Conservation (phyloP, 2,888 invertebrate genomes). For the Stomorhina lunata region DNA sequence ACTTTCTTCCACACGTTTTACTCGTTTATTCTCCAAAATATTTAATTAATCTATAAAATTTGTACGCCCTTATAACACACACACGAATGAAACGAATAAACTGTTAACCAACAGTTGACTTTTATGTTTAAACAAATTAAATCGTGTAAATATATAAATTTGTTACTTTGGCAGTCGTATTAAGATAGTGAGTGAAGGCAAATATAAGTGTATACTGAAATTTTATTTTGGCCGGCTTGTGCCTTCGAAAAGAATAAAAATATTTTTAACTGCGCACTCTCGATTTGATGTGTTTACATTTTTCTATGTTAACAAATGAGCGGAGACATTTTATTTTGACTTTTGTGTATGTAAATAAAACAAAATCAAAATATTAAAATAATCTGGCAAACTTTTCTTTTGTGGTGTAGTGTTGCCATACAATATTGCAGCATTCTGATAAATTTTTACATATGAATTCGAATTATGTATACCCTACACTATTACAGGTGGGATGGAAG, state of each 20-base stretch:
- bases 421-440: too few species aligned
- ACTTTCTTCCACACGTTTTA: too few species aligned
- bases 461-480: too few species aligned
- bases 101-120: too few species aligned
- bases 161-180: conserved; percentile 38
- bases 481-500: too few species aligned
- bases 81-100: background rate
- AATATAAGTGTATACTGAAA: conserved; percentile 59
- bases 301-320: background rate
- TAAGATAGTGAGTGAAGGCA: conserved; percentile 19
- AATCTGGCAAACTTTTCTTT: background rate
- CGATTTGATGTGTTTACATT: conserved; percentile 52
- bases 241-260: background rate
- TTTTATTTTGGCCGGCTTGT: conserved; percentile 58
- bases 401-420: too few species aligned
- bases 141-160: background rate
- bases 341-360: background rate
- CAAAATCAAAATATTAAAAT: too few species aligned
- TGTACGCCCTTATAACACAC: background rate
- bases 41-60: too few species aligned
- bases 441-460: too few species aligned
- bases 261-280: conserved; percentile 51
- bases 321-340: conserved; percentile 19
- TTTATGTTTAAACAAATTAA: background rate
- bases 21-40: too few species aligned